Conservation (phyloP, 1,140 invertebrate genomes). For the Psilanteris sp. region DNA sequence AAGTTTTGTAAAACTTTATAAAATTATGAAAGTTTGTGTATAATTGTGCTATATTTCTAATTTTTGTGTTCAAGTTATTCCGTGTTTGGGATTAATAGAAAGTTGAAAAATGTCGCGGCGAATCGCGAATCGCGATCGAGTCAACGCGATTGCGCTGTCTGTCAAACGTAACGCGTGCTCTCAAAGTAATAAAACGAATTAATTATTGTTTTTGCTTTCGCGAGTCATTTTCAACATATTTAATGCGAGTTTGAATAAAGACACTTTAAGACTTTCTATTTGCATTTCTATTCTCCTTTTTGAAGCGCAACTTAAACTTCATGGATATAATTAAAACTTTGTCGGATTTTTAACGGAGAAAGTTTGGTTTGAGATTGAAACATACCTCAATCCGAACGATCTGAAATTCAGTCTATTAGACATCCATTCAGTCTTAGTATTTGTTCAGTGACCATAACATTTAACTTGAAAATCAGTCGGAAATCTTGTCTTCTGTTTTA, state of each 20-base stretch:
- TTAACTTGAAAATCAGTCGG: slow-evolving; percentile 16
- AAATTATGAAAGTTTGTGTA: slow-evolving; percentile 3
- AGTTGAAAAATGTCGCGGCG: no score
- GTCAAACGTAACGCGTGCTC: no score
- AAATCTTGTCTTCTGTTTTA: slow-evolving; percentile 1
- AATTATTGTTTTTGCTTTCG: no score
- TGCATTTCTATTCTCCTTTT: slow-evolving; percentile 16
- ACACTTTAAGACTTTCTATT: background rate
- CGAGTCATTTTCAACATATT: no score
- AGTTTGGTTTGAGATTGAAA: slow-evolving; percentile 30
- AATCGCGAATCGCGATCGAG: no score
- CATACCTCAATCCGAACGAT: slow-evolving; percentile 8
- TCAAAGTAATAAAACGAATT: no score
- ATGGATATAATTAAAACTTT: slow-evolving; percentile 28
- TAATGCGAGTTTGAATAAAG: no score
- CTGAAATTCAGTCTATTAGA: slow-evolving; percentile 45
- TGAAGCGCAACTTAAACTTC: slow-evolving; percentile 11
- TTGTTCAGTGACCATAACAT: slow-evolving; percentile 20
- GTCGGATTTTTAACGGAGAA: slow-evolving; percentile 33
- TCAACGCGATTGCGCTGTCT: no score
- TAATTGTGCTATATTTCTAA: slow-evolving; percentile 8
- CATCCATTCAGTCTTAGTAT: slow-evolving; percentile 41
- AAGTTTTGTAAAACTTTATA: slow-evolving; percentile 21
- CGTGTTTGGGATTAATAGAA: no score
- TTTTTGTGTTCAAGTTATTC: slow-evolving; percentile 2